A percentile compares a stretch with the other conserved stretches of the same genome.
These are phyloP conservation scores for Andrena minutula DNA, from an alignment of 2,888 invertebrate genomes.

Conservation along the genomic window DNA sequence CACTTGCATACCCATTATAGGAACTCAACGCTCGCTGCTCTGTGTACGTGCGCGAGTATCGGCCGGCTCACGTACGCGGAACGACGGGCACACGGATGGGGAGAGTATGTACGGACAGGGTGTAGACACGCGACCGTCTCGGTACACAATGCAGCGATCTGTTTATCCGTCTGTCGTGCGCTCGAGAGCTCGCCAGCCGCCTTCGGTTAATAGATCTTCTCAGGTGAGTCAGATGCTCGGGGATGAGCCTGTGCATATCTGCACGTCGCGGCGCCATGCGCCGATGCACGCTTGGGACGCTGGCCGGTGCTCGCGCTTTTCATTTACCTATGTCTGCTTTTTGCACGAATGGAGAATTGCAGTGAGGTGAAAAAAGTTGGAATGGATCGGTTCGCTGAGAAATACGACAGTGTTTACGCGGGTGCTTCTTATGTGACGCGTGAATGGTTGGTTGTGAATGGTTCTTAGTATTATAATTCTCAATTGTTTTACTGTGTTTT, in stretches of 20 bases:
- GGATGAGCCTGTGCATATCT: background rate
- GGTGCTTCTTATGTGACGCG: too few species aligned
- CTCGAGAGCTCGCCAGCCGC: slow-evolving; percentile 24
- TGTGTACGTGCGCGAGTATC: slow-evolving; percentile 47
- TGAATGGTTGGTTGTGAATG: too few species aligned
- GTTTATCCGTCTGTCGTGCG: slow-evolving; percentile 66
- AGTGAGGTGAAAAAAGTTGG: background rate
- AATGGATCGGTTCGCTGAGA: background rate
- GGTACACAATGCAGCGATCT: slow-evolving; percentile 61
- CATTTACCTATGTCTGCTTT: background rate
- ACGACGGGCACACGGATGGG: slow-evolving; percentile 4
- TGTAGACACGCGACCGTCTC: slow-evolving; percentile 57
- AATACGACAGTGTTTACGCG: background rate
- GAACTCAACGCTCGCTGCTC: slow-evolving; percentile 64
- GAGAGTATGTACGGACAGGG: slow-evolving; percentile 30
- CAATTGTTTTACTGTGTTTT: too few species aligned
- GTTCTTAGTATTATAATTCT: too few species aligned
- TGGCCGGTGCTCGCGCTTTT: background rate
- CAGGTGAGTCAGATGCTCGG: background rate
- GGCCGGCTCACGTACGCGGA: slow-evolving; percentile 54
- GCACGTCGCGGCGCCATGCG: background rate
- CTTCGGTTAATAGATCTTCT: slow-evolving; percentile 47
- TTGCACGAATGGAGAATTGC: background rate
- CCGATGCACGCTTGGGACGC: background rate
- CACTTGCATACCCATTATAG: slow-evolving; percentile 83